Percentiles rank a stretch among this genome's conserved stretches.
Conservation (phyloP, 2,113 vertebrate genomes). For the Tenrec ecaudatus region DNA sequence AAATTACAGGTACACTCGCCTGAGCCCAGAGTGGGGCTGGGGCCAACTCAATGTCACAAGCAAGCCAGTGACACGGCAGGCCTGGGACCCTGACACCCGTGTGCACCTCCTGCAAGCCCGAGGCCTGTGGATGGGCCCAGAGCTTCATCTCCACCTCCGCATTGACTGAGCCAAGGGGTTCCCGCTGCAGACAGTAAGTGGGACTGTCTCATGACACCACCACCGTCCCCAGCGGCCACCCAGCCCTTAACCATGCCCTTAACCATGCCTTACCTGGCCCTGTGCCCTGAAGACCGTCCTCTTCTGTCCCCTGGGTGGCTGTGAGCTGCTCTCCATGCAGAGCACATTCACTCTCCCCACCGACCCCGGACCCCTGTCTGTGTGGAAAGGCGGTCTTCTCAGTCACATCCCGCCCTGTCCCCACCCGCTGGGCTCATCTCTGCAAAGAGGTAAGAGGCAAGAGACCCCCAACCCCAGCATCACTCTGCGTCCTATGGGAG, state of each 20-base stretch:
- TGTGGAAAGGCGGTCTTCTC: background rate
- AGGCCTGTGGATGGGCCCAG: background rate
- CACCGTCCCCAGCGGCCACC: background rate
- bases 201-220: too few species aligned
- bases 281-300: background rate
- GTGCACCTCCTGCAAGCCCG: background rate
- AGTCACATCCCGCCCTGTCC: background rate
- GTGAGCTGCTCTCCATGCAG: background rate
- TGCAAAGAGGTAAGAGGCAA: background rate
- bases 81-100: too few species aligned
- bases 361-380: background rate
- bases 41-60: too few species aligned
- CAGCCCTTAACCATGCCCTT: fast-evolving
- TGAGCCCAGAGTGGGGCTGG: too few species aligned
- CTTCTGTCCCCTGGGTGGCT: background rate
- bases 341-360: background rate
- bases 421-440: background rate
- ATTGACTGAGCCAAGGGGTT: background rate
- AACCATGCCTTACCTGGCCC: fast-evolving
- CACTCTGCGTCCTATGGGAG: background rate
- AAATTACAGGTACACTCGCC: too few species aligned
- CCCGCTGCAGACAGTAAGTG: too few species aligned
- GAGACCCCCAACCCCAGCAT: background rate
- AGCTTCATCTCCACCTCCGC: background rate
- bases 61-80: too few species aligned